A percentile compares a stretch with the other conserved stretches of the same genome.
Conservation (phyloP, 2,888 invertebrate species). For the Oasisia sp. region DNA sequence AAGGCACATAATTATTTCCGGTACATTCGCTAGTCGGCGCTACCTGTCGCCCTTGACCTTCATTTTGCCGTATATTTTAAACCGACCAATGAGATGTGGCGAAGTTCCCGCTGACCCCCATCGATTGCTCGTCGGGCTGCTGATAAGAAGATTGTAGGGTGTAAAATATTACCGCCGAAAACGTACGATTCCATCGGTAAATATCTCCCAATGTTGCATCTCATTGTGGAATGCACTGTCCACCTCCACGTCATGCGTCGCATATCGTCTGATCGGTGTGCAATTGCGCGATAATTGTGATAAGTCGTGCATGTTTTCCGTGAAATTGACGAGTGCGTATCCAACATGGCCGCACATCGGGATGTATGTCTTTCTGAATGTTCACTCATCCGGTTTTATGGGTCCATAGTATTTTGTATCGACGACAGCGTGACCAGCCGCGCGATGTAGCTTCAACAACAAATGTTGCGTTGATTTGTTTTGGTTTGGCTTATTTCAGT, state of each 20-base stretch:
- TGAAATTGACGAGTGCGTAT: conserved; percentile 9
- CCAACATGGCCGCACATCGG: conserved; percentile 11
- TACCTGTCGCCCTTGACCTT: conserved; percentile 1
- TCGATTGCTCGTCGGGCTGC: conserved; percentile 5
- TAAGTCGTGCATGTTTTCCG: conserved; percentile 11
- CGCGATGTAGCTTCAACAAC: not conserved
- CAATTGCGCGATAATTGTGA: not conserved
- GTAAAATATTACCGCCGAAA: conserved; percentile 17
- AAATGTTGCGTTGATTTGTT: not conserved
- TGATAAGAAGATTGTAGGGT: conserved; percentile 13
- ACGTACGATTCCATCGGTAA: conserved; percentile 6
- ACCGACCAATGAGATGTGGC: conserved; percentile 17
- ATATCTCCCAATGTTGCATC: not conserved
- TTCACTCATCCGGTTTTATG: not conserved
- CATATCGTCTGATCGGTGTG: conserved; percentile 4
- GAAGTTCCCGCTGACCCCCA: conserved; percentile 13
- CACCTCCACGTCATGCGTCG: not conserved
- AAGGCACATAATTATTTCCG: not conserved
- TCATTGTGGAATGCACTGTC: conserved; percentile 12
- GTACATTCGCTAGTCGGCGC: not conserved
- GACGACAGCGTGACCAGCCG: not conserved
- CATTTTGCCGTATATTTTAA: conserved; percentile 10
- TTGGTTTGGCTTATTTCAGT: not conserved
- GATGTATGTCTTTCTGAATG: conserved; percentile 17
- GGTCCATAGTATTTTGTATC: not conserved